Evolutionary conservation across 2,113 vertebrate species (phyloP).

Genomic region (Callocephalon fimbriatum): DNA sequence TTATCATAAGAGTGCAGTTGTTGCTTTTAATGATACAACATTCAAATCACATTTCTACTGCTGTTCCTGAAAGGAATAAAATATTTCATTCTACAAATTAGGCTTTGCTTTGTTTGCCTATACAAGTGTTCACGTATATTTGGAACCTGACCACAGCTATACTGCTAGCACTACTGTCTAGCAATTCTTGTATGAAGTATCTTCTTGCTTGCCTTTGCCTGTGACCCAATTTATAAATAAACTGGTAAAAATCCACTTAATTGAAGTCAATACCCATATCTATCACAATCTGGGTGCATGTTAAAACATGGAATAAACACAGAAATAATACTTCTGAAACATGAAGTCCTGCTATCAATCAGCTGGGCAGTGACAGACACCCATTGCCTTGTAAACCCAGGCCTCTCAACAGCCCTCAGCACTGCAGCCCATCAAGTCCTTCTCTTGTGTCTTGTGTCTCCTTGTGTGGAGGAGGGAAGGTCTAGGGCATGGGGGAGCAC

Average conservation of each 20-base stretch:
- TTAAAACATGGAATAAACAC: background rate
- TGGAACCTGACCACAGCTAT: background rate
- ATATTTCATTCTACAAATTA: background rate
- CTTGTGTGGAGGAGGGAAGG: background rate
- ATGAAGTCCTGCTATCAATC: background rate
- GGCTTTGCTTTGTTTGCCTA: background rate
- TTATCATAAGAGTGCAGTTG: background rate
- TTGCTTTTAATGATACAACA: background rate
- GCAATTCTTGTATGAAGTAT: background rate
- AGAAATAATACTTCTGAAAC: background rate
- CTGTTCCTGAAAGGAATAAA: background rate
- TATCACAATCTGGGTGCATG: background rate
- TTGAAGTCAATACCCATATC: background rate
- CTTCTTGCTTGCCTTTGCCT: background rate
- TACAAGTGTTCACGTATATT: background rate
- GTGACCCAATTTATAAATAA: background rate
- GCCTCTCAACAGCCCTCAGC: background rate
- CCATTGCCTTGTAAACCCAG: background rate
- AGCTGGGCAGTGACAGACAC: background rate
- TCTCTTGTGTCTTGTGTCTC: background rate
- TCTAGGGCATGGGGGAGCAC: fast-evolving
- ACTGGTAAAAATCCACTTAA: background rate
- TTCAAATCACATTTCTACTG: background rate
- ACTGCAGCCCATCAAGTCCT: background rate
- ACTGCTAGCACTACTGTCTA: background rate